Evolutionary conservation across 2,113 vertebrate species (phyloP).

Genomic region (Ivindomyrus marchei): DNA sequence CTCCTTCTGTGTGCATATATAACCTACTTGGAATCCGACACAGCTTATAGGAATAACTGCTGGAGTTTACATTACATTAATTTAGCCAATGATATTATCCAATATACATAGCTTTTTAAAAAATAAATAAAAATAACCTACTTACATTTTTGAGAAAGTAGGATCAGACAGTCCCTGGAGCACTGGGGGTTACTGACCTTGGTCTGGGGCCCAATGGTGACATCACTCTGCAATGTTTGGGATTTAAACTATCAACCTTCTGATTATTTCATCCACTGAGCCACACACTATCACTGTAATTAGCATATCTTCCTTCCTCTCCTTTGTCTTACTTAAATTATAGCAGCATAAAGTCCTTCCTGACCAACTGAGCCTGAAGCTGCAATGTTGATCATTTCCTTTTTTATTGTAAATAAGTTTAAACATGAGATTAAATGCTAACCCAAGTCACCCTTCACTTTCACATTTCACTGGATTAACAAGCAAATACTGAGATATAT

Average conservation of each 20-base stretch:
- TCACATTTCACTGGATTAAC: not conserved
- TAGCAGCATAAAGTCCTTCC: not conserved
- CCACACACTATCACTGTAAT: not conserved
- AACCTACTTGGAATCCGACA: not conserved
- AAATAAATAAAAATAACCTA: too few relatives aligned
- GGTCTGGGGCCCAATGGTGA: not conserved
- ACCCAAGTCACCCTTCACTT: not conserved
- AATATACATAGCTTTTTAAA: not conserved
- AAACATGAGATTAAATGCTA: conserved; percentile 1
- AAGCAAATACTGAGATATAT: not conserved
- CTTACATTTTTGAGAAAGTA: too few relatives aligned
- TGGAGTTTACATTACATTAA: not conserved
- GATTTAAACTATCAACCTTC: not conserved
- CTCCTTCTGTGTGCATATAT: not conserved
- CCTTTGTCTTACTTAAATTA: not conserved
- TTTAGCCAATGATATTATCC: not conserved
- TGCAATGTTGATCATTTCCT: not conserved
- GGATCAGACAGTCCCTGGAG: too few relatives aligned
- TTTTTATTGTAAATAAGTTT: not conserved
- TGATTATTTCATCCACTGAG: not conserved
- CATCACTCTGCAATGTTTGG: not conserved
- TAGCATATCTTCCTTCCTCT: not conserved
- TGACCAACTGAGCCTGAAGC: not conserved
- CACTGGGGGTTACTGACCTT: too few relatives aligned
- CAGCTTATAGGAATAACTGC: not conserved